phyloP scores from a whole-genome alignment of 1,140 invertebrate genomes.

The Cotesia chilonis region DNA sequence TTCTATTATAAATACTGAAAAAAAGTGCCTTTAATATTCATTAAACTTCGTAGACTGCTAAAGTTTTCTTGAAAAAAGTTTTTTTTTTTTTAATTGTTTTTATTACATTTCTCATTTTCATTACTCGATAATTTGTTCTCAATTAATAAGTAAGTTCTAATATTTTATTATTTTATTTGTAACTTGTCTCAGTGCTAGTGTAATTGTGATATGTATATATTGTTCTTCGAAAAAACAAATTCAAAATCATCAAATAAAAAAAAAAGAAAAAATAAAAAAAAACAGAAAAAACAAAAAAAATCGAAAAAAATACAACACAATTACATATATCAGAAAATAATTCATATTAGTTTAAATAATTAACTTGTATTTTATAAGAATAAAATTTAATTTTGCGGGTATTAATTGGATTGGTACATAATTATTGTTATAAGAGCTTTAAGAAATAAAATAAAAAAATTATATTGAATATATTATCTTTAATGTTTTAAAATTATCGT shows the following conservation, averaged over 20 bases:
- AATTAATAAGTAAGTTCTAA: neutral
- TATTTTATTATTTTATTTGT: neutral
- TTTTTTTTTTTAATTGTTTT: neutral
- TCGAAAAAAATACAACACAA: constrained; percentile 6
- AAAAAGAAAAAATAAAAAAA: neutral
- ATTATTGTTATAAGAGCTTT: constrained; percentile 23
- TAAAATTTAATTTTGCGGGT: constrained; percentile 12
- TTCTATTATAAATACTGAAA: neutral
- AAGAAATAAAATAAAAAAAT: neutral
- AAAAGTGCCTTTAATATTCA: neutral
- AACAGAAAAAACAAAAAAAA: constrained; percentile 3
- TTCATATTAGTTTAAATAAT: neutral
- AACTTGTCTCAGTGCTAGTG: constrained; percentile 7
- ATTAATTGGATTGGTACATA: constrained; percentile 16
- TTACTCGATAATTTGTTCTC: neutral
- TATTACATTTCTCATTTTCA: neutral
- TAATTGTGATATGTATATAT: constrained; percentile 31
- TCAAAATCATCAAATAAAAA: neutral
- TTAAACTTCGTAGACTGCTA: neutral
- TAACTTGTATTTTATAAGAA: neutral
- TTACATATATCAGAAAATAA: constrained; percentile 24
- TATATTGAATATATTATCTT: constrained; percentile 5
- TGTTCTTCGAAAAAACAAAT: neutral
- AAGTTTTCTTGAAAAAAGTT: neutral
- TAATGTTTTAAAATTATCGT: neutral